Conservation (phyloP, 2,797 vertebrate species). For the Sebastolobus alascanus region DNA sequence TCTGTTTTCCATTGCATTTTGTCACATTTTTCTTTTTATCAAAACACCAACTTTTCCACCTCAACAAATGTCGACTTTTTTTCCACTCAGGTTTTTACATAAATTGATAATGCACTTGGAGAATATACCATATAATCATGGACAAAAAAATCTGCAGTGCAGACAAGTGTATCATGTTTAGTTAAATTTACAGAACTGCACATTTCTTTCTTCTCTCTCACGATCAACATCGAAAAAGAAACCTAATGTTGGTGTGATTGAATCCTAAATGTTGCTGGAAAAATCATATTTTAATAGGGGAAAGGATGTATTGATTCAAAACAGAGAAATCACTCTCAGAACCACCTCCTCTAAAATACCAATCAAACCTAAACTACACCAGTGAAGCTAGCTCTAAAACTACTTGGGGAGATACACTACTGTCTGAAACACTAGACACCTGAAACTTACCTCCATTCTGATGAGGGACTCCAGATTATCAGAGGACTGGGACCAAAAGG, state of each 20-base stretch:
- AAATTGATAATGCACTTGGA: not conserved
- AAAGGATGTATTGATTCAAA: accelerated
- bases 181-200: not conserved
- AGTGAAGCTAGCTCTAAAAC: constrained; percentile 6
- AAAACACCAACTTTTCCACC: not conserved
- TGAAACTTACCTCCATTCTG: constrained; percentile 82
- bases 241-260: no score
- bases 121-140: not conserved
- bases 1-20: not conserved
- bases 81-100: not conserved
- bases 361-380: constrained; percentile 22
- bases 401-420: constrained; percentile 15
- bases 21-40: no score
- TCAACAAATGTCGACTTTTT: not conserved
- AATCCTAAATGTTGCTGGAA: not conserved
- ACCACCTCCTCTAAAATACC: not conserved
- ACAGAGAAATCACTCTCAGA: constrained; percentile 3
- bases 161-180: not conserved
- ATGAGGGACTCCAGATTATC: constrained; percentile 78
- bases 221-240: not conserved
- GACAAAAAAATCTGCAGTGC: not conserved
- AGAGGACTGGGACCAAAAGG: constrained; percentile 73
- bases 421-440: constrained; percentile 28
- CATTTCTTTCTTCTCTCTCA: not conserved
- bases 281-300: not conserved